Evolutionary conservation across 2,888 invertebrate genomes (phyloP), one percentile per base, ranked within the genome.

Genomic region (Encarsia formosa): DNA sequence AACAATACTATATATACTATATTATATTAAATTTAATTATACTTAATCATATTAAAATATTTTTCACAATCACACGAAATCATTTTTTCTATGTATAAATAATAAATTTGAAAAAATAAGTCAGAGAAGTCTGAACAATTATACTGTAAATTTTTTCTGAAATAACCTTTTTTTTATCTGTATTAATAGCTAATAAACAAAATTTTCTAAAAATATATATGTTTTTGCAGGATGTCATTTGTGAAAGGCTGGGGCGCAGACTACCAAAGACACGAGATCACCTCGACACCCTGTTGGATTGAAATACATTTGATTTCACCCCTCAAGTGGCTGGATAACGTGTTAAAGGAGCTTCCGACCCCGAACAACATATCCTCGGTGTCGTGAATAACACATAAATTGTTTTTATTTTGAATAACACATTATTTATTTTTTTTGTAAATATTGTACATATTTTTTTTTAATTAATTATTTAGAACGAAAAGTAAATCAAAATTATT

Each of bases 161-260:
- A 22, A 22, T 38, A 22, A 18, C 15, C n/a, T 38, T 13, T 5
- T n/a, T n/a, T 13, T 13, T 22, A 22, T 11, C 3, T 35, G 4
- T 18, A 18, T 35, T 13, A 35, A 16, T 8, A 19, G 11, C 6
- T 18, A 35, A 9, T 11, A 22, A 22, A 38, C 22, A 22, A 22
- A 22, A 20, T 20, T 38, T 38, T 9, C 6, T 13, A 5, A 9
- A 38, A 3, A 23, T 20, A 20, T 18, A 31, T 56, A 34, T 15
- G 34, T 59, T 37, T 39, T 61, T 60, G 2, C 63, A 80, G 98
- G 59, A 94, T 98, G 93, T 96, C 96, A 64, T 98, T 99, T 71
- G 98, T 99, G 32, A 98, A 98, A 74, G 98, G 99, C 2, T 99
- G 98, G 98, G 99, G 98, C 32, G 96, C 97, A 13, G 97, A 99